Conservation (phyloP, 2,797 vertebrate genomes). For the Naso thynnoides region DNA sequence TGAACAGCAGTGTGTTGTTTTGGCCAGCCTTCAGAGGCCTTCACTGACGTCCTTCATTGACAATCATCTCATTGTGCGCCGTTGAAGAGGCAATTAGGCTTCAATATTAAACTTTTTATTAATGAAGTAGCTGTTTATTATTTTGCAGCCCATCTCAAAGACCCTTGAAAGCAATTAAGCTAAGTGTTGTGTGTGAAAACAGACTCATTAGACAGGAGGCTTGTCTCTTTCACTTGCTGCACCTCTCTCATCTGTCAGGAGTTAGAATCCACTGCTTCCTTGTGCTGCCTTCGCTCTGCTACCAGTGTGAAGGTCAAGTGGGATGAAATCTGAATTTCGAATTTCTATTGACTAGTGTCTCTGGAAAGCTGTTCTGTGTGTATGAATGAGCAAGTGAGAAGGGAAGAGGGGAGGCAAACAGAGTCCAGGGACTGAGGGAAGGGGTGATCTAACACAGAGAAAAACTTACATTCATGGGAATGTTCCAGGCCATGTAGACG, state of each 20-base stretch:
- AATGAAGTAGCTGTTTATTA: slow-evolving; percentile 75
- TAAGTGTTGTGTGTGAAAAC: slow-evolving; percentile 70
- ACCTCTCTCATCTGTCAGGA: slow-evolving; percentile 48
- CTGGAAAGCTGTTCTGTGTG: slow-evolving; percentile 34
- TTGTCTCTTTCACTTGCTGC: slow-evolving; percentile 40
- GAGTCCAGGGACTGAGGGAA: slow-evolving; percentile 23
- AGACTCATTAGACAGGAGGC: slow-evolving; percentile 63
- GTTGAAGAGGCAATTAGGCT: slow-evolving; percentile 66
- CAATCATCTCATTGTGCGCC: slow-evolving; percentile 55
- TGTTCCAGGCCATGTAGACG: slow-evolving; percentile 99
- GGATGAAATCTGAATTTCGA: slow-evolving; percentile 78
- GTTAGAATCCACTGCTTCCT: slow-evolving; percentile 33
- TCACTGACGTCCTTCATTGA: slow-evolving; percentile 56
- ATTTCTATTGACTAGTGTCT: slow-evolving; percentile 67
- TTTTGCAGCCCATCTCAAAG: slow-evolving; percentile 64
- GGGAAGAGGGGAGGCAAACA: slow-evolving; percentile 6
- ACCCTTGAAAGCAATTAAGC: slow-evolving; percentile 77
- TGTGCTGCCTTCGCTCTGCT: slow-evolving; percentile 29
- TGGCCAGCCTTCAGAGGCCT: slow-evolving; percentile 25
- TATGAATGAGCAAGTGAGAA: slow-evolving; percentile 60
- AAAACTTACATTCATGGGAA: slow-evolving; percentile 94
- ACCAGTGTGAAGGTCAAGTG: slow-evolving; percentile 73
- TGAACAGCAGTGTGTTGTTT: slow-evolving; percentile 36
- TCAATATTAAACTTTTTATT: slow-evolving; percentile 70
- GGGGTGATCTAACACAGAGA: slow-evolving; percentile 21